A percentile compares a stretch with the other conserved stretches of the same genome.
phyloP scores from a whole-genome alignment of 2,113 vertebrate species.

The Trogon surrucura region DNA sequence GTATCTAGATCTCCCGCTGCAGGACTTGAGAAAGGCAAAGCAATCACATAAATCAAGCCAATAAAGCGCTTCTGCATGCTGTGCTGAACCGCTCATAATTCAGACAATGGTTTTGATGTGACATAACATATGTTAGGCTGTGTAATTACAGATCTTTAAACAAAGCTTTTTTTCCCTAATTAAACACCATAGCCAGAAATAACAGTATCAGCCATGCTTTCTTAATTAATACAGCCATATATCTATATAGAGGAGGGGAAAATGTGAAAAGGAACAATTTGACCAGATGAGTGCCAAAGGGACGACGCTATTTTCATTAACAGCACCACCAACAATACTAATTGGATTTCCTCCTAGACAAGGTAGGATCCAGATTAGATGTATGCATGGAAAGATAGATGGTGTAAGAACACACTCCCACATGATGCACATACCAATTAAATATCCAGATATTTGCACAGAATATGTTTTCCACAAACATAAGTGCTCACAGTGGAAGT shows the following conservation, averaged over 20 bases:
- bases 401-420: not conserved
- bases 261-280: conserved; percentile 2
- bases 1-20: not conserved
- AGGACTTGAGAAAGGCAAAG: not conserved
- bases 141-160: conserved; percentile 56
- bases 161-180: not conserved
- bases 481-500: not conserved
- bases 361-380: not conserved
- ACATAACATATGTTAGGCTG: conserved; percentile 58
- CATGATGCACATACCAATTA: not conserved
- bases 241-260: conserved; percentile 21
- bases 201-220: conserved; percentile 18
- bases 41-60: conserved; percentile 8
- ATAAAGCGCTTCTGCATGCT: not conserved
- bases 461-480: not conserved
- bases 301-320: conserved; percentile 21
- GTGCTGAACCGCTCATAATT: not conserved
- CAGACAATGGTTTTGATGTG: conserved; percentile 31
- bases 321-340: conserved; percentile 5
- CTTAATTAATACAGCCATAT: conserved; percentile 25
- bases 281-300: not conserved
- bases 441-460: not conserved
- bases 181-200: conserved; percentile 26
- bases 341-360: conserved; percentile 22
- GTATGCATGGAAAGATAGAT: not conserved